phyloP scores from a whole-genome alignment of 2,113 vertebrate species.

The Mus spicilegus region DNA sequence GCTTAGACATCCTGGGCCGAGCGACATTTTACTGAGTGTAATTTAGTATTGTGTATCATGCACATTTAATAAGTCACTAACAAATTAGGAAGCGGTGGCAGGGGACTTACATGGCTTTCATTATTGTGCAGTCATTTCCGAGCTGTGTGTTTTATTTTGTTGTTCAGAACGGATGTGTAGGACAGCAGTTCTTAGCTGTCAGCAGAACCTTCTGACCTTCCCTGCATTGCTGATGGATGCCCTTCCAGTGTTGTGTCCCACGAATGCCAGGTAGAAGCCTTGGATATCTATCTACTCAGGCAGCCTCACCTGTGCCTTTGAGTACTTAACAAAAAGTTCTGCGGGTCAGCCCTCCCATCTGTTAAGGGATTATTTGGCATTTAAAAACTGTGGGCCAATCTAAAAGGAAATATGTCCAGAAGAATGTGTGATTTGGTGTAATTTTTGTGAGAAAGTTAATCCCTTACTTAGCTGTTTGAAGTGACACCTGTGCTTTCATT shows the following conservation, averaged over 20 bases:
- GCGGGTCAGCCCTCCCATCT: not conserved
- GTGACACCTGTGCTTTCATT: too few species aligned
- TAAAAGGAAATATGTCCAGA: slow-evolving; percentile 24
- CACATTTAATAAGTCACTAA: not conserved
- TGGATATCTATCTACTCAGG: slow-evolving; percentile 52
- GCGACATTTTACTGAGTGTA: not conserved
- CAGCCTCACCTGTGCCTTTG: not conserved
- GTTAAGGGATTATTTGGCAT: slow-evolving; percentile 32
- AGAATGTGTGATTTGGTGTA: not conserved
- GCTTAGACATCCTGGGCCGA: not conserved
- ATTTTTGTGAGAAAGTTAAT: slow-evolving; percentile 31
- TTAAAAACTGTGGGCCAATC: slow-evolving; percentile 14
- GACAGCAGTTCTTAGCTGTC: not conserved
- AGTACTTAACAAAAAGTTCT: not conserved
- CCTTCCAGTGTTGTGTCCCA: not conserved
- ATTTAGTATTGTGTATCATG: not conserved
- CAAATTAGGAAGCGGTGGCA: slow-evolving; percentile 27
- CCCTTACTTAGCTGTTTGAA: slow-evolving; percentile 15
- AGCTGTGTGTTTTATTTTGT: slow-evolving; percentile 30
- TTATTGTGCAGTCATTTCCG: not conserved
- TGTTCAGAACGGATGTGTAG: not conserved
- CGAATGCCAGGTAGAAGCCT: not conserved
- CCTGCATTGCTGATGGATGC: not conserved
- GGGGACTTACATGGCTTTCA: slow-evolving; percentile 20
- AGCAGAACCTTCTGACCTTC: not conserved